Evolutionary conservation across 2,888 invertebrate species (phyloP).

Genomic region (Cerastis leucographa): DNA sequence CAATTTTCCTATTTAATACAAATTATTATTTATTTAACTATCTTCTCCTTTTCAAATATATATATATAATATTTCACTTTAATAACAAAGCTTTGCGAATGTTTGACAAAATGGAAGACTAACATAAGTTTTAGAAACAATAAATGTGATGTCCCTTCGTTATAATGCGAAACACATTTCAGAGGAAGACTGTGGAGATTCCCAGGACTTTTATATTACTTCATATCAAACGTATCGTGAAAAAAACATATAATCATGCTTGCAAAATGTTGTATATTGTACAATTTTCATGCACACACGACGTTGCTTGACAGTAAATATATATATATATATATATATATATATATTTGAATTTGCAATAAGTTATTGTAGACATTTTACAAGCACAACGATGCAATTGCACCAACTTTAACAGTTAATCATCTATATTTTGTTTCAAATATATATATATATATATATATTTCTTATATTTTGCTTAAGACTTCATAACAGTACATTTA

Average conservation of each 20-base stretch:
- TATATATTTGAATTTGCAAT: slow-evolving; percentile 28
- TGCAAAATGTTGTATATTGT: slow-evolving; percentile 33
- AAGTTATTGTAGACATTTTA: slow-evolving; percentile 37
- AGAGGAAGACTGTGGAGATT: slow-evolving; percentile 66
- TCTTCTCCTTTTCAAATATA: slow-evolving; percentile 59
- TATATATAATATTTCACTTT: slow-evolving; percentile 39
- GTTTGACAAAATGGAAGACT: slow-evolving; percentile 68
- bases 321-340: slow-evolving; percentile 28
- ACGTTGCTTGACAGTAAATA: slow-evolving; percentile 4
- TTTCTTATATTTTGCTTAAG: slow-evolving; percentile 15
- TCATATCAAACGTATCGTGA: slow-evolving; percentile 20
- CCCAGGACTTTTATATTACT: slow-evolving; percentile 48
- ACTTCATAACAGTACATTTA: slow-evolving; percentile 53
- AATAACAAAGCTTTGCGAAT: slow-evolving; percentile 46
- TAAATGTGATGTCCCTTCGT: slow-evolving; percentile 45
- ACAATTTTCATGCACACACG: slow-evolving; percentile 4
- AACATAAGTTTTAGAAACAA: slow-evolving; percentile 59
- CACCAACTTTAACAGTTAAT: slow-evolving; percentile 42
- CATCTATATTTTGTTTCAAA: slow-evolving; percentile 10
- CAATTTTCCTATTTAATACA: slow-evolving; percentile 30
- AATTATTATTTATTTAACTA: slow-evolving; percentile 43
- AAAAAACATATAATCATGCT: slow-evolving; percentile 28
- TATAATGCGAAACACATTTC: slow-evolving; percentile 32
- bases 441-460: background rate
- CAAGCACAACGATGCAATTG: slow-evolving; percentile 46